Percentiles rank a stretch among this genome's conserved stretches.
Evolutionary conservation across 2,113 vertebrate genomes (phyloP).

Genomic region (Grammomys dolichurus): DNA sequence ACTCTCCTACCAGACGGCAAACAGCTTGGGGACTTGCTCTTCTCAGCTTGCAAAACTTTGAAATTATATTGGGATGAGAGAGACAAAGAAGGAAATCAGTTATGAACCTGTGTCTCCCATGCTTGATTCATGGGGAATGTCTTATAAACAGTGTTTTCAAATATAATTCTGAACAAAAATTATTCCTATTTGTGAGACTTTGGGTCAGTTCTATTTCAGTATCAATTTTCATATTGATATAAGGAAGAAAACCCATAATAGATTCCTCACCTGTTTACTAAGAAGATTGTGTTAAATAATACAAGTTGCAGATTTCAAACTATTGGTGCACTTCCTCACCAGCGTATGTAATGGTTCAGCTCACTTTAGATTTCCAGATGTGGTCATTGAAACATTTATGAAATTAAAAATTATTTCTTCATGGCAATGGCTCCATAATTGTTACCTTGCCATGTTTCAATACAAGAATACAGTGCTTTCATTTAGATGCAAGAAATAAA

Average conservation of each 20-base stretch:
- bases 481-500: not conserved
- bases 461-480: not conserved
- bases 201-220: not conserved
- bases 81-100: not conserved
- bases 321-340: not conserved
- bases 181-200: not conserved
- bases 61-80: conserved; percentile 24
- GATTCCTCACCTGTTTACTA: not conserved
- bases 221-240: not conserved
- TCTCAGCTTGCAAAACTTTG: not conserved
- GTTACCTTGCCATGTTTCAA: not conserved
- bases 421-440: not conserved
- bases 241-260: not conserved
- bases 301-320: not conserved
- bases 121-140: not conserved
- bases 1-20: not conserved
- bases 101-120: not conserved
- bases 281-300: not conserved
- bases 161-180: not conserved
- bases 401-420: not conserved
- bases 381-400: no score
- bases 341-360: not conserved
- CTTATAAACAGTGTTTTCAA: not conserved
- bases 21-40: not conserved
- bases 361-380: not conserved